Conservation (phyloP, 2,797 vertebrate genomes). For the Scleropages formosus region DNA sequence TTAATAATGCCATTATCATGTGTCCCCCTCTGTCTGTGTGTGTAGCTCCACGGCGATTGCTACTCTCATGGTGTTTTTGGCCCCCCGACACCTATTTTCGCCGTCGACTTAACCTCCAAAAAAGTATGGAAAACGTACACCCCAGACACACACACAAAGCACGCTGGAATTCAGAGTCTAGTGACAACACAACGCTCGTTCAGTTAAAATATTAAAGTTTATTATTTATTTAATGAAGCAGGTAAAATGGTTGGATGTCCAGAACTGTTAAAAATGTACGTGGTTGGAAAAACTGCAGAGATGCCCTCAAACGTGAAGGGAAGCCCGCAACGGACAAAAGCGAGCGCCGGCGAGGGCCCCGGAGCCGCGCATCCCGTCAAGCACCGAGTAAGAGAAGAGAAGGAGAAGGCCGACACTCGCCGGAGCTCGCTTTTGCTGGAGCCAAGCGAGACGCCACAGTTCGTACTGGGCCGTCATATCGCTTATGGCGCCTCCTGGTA, state of each 20-base stretch:
- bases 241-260: constrained; percentile 65
- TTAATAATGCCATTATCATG: no score
- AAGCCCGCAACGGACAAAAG: constrained; percentile 61
- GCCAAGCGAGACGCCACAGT: background rate
- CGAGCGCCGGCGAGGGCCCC: constrained; percentile 62
- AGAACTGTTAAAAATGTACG: constrained; percentile 66
- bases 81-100: no score
- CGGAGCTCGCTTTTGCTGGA: background rate
- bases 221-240: constrained; percentile 70
- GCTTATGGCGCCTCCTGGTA: background rate
- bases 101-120: no score
- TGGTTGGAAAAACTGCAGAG: constrained; percentile 77
- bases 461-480: no score
- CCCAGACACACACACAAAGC: background rate
- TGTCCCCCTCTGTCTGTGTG: no score
- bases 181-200: constrained; percentile 15
- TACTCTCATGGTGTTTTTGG: no score
- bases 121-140: constrained; percentile 9
- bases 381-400: constrained; percentile 54
- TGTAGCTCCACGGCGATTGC: no score
- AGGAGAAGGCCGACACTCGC: constrained; percentile 40
- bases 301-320: constrained; percentile 69
- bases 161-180: background rate
- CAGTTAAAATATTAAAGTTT: constrained; percentile 59
- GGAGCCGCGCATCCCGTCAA: constrained; percentile 62